These are phyloP conservation scores for Peromyscus eremicus DNA, from an alignment of 2,797 vertebrate genomes.

Conservation along the genomic window DNA sequence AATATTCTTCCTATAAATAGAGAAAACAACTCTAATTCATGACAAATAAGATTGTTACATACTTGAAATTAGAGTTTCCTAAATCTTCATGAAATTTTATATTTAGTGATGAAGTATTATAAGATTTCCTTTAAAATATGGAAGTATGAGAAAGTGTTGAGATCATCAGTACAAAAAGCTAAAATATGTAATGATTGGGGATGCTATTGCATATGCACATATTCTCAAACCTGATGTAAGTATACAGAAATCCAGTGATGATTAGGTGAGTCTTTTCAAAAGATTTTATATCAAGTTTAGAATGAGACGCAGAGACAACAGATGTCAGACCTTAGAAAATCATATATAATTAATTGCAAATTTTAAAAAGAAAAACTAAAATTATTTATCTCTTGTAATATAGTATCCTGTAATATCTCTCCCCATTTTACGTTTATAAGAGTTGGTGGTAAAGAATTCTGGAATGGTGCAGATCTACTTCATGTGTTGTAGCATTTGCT, in stretches of 20 bases:
- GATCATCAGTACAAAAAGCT: neutral
- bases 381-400: neutral
- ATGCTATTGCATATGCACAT: neutral
- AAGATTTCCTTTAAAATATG: slow-evolving; percentile 11
- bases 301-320: neutral
- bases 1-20: slow-evolving; percentile 33
- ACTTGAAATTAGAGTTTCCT: slow-evolving; percentile 8
- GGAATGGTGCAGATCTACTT: neutral
- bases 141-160: neutral
- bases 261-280: neutral
- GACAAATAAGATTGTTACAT: slow-evolving; percentile 11
- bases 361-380: slow-evolving; percentile 36
- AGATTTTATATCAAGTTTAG: neutral
- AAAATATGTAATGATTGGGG: neutral
- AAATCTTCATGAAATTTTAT: neutral
- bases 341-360: neutral
- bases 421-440: neutral
- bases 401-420: neutral
- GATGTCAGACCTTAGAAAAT: neutral
- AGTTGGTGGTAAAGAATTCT: neutral
- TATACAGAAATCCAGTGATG: neutral
- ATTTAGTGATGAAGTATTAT: neutral
- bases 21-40: neutral
- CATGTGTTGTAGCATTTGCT: neutral
- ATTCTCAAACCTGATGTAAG: neutral